A percentile compares a stretch with the other conserved stretches of the same genome.
phyloP scores from a whole-genome alignment of 2,888 invertebrate species.

The Noctua fimbriata region DNA sequence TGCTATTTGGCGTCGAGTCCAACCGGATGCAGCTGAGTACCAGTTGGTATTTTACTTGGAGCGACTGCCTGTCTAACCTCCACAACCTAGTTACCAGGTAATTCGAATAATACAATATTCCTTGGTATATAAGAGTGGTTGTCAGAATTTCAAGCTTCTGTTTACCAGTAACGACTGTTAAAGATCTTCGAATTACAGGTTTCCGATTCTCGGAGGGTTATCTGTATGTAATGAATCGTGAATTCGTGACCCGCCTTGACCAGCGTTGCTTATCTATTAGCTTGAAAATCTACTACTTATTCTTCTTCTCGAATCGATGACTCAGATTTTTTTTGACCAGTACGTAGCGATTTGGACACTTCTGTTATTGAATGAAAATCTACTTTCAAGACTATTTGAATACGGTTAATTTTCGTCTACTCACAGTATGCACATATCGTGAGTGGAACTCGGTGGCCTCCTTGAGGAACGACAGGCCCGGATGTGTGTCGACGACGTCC shows the following conservation, averaged over 20 bases:
- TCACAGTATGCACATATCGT: conserved; percentile 98
- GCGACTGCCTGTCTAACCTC: background rate
- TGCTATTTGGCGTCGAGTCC: background rate
- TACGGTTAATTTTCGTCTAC: conserved; percentile 45
- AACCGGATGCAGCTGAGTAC: background rate
- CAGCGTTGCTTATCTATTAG: background rate
- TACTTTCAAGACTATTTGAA: background rate
- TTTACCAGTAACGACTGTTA: background rate
- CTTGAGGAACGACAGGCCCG: conserved; percentile 98
- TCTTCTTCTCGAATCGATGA: background rate
- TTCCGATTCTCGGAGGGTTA: background rate
- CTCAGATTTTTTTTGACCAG: too few species aligned
- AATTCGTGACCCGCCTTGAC: background rate
- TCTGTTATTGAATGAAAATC: background rate
- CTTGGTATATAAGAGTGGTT: background rate
- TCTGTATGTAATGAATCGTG: background rate
- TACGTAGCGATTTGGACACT: background rate
- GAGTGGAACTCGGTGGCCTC: conserved; percentile 99
- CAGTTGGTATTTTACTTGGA: background rate
- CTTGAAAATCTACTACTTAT: background rate
- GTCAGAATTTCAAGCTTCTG: background rate
- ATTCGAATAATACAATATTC: background rate
- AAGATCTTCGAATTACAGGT: background rate
- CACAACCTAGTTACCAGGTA: background rate
- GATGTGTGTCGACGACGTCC: conserved; percentile 99